A percentile compares a stretch with the other conserved stretches of the same genome.
Conservation (phyloP, 2,113 vertebrate genomes). For the Halcyon malimbica region DNA sequence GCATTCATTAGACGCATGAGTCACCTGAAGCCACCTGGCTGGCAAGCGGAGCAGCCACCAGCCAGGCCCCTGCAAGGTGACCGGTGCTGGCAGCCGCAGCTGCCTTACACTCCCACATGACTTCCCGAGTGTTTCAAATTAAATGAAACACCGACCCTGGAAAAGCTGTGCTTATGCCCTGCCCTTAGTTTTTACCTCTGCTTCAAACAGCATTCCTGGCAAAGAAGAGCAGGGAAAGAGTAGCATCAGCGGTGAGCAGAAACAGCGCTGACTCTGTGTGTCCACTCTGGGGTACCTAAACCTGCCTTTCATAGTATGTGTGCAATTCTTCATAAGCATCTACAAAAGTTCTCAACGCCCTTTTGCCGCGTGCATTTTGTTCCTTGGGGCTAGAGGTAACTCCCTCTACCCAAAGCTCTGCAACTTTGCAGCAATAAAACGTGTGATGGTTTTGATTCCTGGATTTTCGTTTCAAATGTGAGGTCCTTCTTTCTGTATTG, state of each 20-base stretch:
- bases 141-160: neutral
- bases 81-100: neutral
- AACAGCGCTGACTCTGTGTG: neutral
- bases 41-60: neutral
- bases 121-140: neutral
- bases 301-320: neutral
- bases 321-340: neutral
- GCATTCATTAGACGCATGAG: constrained; percentile 18
- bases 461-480: neutral
- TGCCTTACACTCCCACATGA: neutral
- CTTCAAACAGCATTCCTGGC: neutral
- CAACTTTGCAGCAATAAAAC: neutral
- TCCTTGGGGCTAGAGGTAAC: neutral
- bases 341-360: neutral
- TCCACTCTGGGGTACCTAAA: neutral
- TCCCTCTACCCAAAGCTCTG: neutral
- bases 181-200: neutral
- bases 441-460: neutral
- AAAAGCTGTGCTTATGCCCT: neutral
- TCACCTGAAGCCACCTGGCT: constrained; percentile 57
- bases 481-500: neutral
- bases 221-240: neutral
- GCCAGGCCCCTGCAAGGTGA: neutral
- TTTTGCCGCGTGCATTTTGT: neutral
- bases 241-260: neutral